phyloP scores from a whole-genome alignment of 2,888 invertebrate species.

The Agrotis segetum region DNA sequence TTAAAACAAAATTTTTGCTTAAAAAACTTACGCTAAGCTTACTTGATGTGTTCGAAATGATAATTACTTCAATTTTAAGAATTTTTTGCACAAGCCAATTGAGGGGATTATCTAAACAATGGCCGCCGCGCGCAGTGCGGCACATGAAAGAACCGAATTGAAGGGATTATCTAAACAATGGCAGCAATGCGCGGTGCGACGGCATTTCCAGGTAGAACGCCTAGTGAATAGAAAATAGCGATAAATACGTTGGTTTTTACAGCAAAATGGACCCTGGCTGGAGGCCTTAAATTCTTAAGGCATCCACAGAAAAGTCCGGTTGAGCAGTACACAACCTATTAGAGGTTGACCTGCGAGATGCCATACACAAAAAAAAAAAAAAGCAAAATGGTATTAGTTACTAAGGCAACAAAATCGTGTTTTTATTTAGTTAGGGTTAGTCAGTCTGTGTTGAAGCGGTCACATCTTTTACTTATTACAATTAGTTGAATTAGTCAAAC shows the following conservation, averaged over 20 bases:
- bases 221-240: neutral
- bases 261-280: no score
- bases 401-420: neutral
- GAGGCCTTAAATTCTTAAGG: no score
- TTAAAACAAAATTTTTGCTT: neutral
- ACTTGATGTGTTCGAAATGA: slow-evolving; percentile 2
- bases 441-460: neutral
- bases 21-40: neutral
- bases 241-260: neutral
- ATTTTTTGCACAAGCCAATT: neutral
- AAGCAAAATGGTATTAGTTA: slow-evolving; percentile 4
- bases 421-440: neutral
- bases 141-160: no score
- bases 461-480: slow-evolving; percentile 1
- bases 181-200: neutral
- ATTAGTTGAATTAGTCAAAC: slow-evolving; percentile 1
- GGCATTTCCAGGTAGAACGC: slow-evolving; percentile 1
- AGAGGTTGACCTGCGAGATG: no score
- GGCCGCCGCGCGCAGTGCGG: neutral
- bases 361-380: no score
- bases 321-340: no score
- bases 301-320: no score
- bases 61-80: neutral
- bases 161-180: no score
- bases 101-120: slow-evolving; percentile 1